phyloP scores from a whole-genome alignment of 1,140 invertebrate genomes.

The Psilanteris sp. region DNA sequence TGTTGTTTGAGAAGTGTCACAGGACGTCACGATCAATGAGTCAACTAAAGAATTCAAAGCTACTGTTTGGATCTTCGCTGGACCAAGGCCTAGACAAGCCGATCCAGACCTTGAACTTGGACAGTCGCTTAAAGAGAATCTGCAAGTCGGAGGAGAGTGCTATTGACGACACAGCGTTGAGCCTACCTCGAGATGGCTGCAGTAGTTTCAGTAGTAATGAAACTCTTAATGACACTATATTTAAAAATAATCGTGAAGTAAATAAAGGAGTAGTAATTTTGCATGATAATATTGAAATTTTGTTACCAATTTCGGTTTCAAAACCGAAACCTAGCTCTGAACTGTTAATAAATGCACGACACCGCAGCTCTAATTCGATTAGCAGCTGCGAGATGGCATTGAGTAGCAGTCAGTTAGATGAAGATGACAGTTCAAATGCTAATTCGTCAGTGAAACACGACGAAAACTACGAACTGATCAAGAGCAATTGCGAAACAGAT shows the following conservation, averaged over 20 bases:
- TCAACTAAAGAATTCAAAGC: constrained; percentile 72
- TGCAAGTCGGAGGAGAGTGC: constrained; percentile 78
- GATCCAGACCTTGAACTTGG: constrained; percentile 65
- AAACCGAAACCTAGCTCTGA: constrained; percentile 65
- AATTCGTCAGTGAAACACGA: constrained; percentile 62
- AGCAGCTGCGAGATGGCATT: constrained; percentile 79
- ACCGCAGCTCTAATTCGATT: constrained; percentile 77
- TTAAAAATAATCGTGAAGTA: constrained; percentile 45
- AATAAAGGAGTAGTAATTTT: constrained; percentile 33
- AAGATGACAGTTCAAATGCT: constrained; percentile 69
- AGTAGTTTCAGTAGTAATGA: constrained; percentile 73
- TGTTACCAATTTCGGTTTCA: constrained; percentile 75
- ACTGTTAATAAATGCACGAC: constrained; percentile 58
- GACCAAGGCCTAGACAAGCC: constrained; percentile 80
- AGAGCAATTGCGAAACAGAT: constrained; percentile 8
- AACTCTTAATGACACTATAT: constrained; percentile 66
- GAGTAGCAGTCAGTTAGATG: constrained; percentile 72
- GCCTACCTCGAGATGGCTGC: constrained; percentile 64
- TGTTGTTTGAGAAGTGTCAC: constrained; percentile 74
- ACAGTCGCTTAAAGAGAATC: constrained; percentile 73
- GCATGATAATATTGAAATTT: constrained; percentile 75
- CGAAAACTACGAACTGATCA: constrained; percentile 26
- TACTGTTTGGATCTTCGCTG: constrained; percentile 77
- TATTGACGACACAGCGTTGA: constrained; percentile 71
- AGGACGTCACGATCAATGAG: constrained; percentile 70